These are phyloP conservation scores for Trypoxylon attenuatum DNA, from an alignment of 2,888 invertebrate genomes.

Conservation along the genomic window DNA sequence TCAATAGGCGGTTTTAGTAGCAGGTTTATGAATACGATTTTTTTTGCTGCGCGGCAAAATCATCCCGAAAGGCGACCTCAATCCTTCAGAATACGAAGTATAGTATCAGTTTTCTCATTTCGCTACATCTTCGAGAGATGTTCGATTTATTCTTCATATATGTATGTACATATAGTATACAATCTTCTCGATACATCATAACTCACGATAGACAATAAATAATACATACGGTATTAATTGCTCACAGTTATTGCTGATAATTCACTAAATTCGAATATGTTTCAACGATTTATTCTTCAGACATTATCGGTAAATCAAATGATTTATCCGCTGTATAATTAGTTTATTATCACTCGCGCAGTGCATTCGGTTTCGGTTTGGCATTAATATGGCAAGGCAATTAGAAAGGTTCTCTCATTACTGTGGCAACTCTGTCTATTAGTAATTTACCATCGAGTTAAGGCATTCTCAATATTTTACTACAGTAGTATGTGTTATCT, in stretches of 20 bases:
- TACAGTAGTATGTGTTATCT: slow-evolving; percentile 35
- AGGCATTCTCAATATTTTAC: background rate
- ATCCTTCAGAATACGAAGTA: background rate
- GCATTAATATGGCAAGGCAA: background rate
- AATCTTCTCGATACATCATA: too few species aligned
- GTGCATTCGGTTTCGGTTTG: background rate
- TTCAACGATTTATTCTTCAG: too few species aligned
- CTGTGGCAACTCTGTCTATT: slow-evolving; percentile 4
- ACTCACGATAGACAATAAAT: too few species aligned
- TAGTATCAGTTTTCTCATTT: too few species aligned
- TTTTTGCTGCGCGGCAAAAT: background rate
- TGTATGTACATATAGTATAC: too few species aligned
- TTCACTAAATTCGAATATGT: too few species aligned
- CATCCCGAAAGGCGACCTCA: background rate
- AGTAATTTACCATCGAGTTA: slow-evolving; percentile 8
- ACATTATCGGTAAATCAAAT: background rate
- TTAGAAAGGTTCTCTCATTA: slow-evolving; percentile 32
- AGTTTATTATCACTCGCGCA: background rate
- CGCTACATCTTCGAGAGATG: too few species aligned
- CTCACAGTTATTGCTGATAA: too few species aligned
- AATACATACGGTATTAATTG: too few species aligned
- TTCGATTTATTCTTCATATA: too few species aligned
- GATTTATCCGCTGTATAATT: background rate
- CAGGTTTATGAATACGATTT: background rate
- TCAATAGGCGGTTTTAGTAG: background rate